Percentiles rank a stretch among this genome's conserved stretches.
Conservation (phyloP, 2,888 invertebrate species). For the Monopis laevigella region DNA sequence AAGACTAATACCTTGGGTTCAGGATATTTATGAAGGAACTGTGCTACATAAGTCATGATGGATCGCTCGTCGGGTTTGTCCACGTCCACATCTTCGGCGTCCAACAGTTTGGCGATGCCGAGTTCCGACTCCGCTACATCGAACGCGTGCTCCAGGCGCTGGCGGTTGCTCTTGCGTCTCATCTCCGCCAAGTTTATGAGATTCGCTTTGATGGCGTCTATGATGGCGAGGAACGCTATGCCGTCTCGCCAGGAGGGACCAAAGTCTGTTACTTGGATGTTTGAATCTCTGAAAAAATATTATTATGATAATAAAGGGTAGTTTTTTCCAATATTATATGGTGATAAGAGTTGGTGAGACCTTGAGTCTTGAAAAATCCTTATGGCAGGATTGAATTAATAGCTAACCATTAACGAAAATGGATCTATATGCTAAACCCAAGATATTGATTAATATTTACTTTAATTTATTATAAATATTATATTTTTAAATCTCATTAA, state of each 20-base stretch:
- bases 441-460: no score
- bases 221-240: slow-evolving; percentile 92
- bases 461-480: no score
- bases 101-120: slow-evolving; percentile 90
- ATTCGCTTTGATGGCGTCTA: slow-evolving; percentile 94
- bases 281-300: slow-evolving; percentile 73
- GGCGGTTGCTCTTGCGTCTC: slow-evolving; percentile 54
- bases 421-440: no score
- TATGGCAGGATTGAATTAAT: no score
- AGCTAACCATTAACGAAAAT: no score
- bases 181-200: slow-evolving; percentile 88
- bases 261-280: slow-evolving; percentile 91
- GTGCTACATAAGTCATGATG: slow-evolving; percentile 98
- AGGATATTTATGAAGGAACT: slow-evolving; percentile 95
- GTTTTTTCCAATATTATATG: neutral
- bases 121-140: slow-evolving; percentile 90
- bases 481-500: no score
- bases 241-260: slow-evolving; percentile 97
- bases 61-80: slow-evolving; percentile 96
- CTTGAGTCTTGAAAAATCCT: no score
- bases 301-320: neutral
- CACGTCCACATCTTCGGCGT: slow-evolving; percentile 96
- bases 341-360: no score
- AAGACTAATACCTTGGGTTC: slow-evolving; percentile 85
- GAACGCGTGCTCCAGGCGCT: slow-evolving; percentile 91